phyloP scores from a whole-genome alignment of 2,113 vertebrate species.

The Meriones unguiculatus region DNA sequence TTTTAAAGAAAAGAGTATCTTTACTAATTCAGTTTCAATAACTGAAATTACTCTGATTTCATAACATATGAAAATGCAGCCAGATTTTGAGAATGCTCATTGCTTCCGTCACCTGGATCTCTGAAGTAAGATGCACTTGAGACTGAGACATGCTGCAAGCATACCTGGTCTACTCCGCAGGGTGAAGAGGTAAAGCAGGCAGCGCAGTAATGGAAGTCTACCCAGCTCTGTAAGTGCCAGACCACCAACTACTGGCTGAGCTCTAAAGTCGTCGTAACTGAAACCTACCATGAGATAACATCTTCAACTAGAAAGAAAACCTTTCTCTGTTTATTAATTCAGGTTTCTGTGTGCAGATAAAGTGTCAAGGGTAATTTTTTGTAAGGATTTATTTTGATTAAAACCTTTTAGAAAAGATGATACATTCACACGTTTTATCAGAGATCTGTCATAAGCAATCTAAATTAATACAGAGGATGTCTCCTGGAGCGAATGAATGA shows the following conservation, averaged over 20 bases:
- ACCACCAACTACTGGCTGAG: accelerated
- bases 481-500: slow-evolving; percentile 45
- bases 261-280: too few species aligned
- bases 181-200: not conserved
- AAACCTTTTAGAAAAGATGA: slow-evolving; percentile 54
- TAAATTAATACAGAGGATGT: slow-evolving; percentile 49
- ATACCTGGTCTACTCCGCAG: not conserved
- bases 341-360: not conserved
- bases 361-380: slow-evolving; percentile 26
- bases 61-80: not conserved
- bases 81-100: not conserved
- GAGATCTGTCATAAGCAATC: slow-evolving; percentile 35
- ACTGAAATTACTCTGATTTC: not conserved
- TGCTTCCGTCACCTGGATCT: not conserved
- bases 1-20: not conserved
- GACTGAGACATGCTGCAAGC: not conserved
- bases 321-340: not conserved
- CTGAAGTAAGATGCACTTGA: not conserved
- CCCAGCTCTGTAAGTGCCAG: not conserved
- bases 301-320: slow-evolving; percentile 18
- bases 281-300: not conserved
- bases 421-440: slow-evolving; percentile 51
- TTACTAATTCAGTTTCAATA: not conserved
- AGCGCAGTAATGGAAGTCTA: too few species aligned
- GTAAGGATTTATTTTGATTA: slow-evolving; percentile 58